Evolutionary conservation across 2,797 vertebrate species (phyloP), one percentile per base, ranked within the genome.

Genomic region (Hydrocynus forskahlii): DNA sequence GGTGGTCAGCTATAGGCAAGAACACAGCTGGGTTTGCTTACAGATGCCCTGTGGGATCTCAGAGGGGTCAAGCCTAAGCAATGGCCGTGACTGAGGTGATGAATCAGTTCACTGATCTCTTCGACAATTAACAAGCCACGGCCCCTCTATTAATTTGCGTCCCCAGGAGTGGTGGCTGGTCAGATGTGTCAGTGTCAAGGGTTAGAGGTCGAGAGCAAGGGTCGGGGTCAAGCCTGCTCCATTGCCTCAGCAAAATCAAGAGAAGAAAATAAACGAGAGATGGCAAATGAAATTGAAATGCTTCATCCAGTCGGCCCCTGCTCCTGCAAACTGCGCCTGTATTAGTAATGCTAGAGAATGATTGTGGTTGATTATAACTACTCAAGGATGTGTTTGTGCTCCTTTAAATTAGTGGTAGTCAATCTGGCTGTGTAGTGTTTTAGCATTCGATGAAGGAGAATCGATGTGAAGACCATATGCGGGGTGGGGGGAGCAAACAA

Each of bases 61-160:
- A 52, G 67, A 81, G 88, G 93, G 96, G 97, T 98, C 97, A 98
- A 97, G 97, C 95, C 91, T 93, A 98, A 98, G 97, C 96, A 98
- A 96, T 99, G 98, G 97, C 97, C 97, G 97, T 99, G 97, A 99
- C 97, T 98, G 97, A 98, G 97, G 97, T 97, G 96, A 99, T 98
- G 97, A 97, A 99, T 99, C 95, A 96, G 94, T 96, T 95, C 94
- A 94, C 95, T 95, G 94, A 96, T 95, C 96, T 97, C 96, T 97
- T 96, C 96, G 96, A 96, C 97, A 99, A 99, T 99, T 99, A 98
- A 97, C 97, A 92, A 96, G 96, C 95, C 96, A 95, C 89, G 90
- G 71, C 60, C 71, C 92, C 96, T 96, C 96, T 97, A 98, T 99
- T 99, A 98, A 99, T 99, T 98, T 97, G 95, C 94, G 94, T 93